Evolutionary conservation across 2,113 vertebrate genomes (phyloP).

Genomic region (Corvus moneduloides): DNA sequence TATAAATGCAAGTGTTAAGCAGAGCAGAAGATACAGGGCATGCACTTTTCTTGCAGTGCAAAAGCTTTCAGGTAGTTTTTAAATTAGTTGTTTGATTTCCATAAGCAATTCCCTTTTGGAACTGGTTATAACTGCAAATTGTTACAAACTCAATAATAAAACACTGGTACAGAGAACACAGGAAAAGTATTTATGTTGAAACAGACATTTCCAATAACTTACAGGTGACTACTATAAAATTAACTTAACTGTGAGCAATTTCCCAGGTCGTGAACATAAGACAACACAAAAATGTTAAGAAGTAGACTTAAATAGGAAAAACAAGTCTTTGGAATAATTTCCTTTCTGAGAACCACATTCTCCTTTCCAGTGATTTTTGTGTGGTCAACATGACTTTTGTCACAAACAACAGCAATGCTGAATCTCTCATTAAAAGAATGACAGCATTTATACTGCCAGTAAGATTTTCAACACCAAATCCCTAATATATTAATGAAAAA

Average conservation of each 20-base stretch:
- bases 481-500: not conserved
- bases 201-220: not conserved
- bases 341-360: not conserved
- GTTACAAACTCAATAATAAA: conserved; percentile 15
- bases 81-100: not conserved
- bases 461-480: not conserved
- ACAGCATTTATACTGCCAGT: not conserved
- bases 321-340: not conserved
- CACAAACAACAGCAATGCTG: not conserved
- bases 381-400: not conserved
- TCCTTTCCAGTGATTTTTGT: not conserved
- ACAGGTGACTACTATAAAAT: conserved; percentile 7
- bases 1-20: conserved; percentile 1
- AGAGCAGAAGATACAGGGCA: not conserved
- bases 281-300: not conserved
- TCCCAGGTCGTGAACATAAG: not conserved
- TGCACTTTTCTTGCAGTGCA: not conserved
- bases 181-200: not conserved
- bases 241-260: conserved; percentile 8
- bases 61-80: not conserved
- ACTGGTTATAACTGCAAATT: conserved; percentile 8
- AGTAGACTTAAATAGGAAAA: not conserved
- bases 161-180: not conserved
- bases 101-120: conserved; percentile 5
- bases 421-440: not conserved